phyloP scores from a whole-genome alignment of 2,888 invertebrate genomes.

The Cephus sareptanus region DNA sequence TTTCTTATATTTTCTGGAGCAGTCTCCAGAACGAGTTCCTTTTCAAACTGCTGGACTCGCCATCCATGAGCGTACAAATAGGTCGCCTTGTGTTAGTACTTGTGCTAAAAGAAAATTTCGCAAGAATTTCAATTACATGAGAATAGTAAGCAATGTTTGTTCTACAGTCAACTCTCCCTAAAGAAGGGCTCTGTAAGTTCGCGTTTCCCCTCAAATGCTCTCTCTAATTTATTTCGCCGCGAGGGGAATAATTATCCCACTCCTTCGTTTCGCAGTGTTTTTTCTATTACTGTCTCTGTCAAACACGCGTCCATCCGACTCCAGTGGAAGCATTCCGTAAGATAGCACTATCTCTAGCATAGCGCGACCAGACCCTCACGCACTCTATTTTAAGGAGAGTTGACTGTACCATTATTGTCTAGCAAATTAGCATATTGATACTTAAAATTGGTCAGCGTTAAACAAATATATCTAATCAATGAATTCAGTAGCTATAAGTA shows the following conservation, averaged over 20 bases:
- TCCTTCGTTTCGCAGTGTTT: too few species aligned
- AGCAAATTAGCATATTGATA: not conserved
- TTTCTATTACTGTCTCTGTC: too few species aligned
- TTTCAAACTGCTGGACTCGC: constrained; percentile 1
- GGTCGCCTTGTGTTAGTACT: not conserved
- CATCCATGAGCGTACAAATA: not conserved
- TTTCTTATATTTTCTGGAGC: constrained; percentile 46
- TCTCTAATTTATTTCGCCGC: too few species aligned
- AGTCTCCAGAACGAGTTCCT: constrained; percentile 43
- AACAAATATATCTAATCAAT: not conserved
- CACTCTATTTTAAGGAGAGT: too few species aligned
- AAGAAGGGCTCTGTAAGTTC: too few species aligned
- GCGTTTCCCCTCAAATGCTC: too few species aligned
- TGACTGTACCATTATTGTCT: not conserved
- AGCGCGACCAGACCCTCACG: too few species aligned
- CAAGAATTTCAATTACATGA: not conserved
- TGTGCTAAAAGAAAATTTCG: not conserved
- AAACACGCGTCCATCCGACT: too few species aligned
- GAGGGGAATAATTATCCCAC: too few species aligned
- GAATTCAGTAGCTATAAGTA: not conserved
- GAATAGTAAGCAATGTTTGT: not conserved
- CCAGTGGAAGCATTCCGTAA: too few species aligned
- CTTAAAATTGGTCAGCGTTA: not conserved
- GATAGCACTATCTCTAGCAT: too few species aligned
- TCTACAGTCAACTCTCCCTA: not conserved